phyloP scores from a whole-genome alignment of 2,888 invertebrate genomes.

The Stenichneumon culpator region DNA sequence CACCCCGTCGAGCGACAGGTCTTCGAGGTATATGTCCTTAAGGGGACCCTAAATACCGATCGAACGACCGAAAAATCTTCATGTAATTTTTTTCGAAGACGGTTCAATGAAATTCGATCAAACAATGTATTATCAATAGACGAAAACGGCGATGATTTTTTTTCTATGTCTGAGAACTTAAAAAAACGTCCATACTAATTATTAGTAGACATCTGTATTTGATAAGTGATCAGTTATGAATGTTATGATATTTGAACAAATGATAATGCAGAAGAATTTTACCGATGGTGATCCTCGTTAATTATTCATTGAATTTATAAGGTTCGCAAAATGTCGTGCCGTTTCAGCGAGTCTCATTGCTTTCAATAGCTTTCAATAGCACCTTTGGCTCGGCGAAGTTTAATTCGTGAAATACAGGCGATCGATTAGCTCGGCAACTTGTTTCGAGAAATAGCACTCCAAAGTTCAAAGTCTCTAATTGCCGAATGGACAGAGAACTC shows the following conservation, averaged over 20 bases:
- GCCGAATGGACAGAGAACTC: conserved; percentile 49
- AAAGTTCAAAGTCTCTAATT: conserved; percentile 64
- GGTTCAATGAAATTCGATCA: too few relatives aligned
- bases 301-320: neutral
- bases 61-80: neutral
- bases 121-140: too few relatives aligned
- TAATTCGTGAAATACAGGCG: conserved; percentile 22
- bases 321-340: neutral
- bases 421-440: conserved; percentile 51
- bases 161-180: too few relatives aligned
- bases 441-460: conserved; percentile 59
- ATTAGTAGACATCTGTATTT: too few relatives aligned
- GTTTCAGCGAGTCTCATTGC: conserved; percentile 11
- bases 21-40: conserved; percentile 36
- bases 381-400: conserved; percentile 5
- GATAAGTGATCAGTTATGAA: too few relatives aligned
- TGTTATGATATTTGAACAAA: too few relatives aligned
- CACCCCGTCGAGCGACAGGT: conserved; percentile 29
- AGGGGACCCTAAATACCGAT: neutral
- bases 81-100: too few relatives aligned
- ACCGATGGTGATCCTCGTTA: neutral
- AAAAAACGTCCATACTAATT: too few relatives aligned
- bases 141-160: too few relatives aligned
- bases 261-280: too few relatives aligned
- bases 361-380: neutral